These are phyloP conservation scores for Heteropelma amictum DNA, from an alignment of 2,888 invertebrate species.

Conservation along the genomic window DNA sequence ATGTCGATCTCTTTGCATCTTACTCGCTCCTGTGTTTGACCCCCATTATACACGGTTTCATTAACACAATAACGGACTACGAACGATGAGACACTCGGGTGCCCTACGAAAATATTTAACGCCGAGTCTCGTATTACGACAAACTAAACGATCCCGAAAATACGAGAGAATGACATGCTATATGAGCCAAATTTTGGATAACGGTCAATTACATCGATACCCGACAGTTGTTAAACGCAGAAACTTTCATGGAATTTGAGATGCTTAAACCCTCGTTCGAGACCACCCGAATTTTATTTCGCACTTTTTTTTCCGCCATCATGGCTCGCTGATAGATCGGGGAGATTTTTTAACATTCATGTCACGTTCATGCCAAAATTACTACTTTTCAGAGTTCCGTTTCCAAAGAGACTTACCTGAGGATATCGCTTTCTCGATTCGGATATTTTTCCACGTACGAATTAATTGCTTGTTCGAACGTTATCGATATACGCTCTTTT, in stretches of 20 bases:
- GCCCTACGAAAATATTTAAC: slow-evolving; percentile 29
- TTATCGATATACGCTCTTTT: too few species aligned
- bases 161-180: slow-evolving; percentile 4
- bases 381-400: too few species aligned
- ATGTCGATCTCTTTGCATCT: slow-evolving; percentile 9
- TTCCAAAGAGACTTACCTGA: too few species aligned
- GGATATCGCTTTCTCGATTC: too few species aligned
- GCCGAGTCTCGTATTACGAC: slow-evolving; percentile 39
- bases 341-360: too few species aligned
- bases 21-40: slow-evolving; percentile 2
- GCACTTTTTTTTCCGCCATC: slow-evolving; percentile 15
- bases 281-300: slow-evolving; percentile 16
- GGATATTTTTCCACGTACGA: too few species aligned
- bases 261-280: slow-evolving; percentile 1
- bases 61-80: background rate
- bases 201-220: slow-evolving; percentile 30
- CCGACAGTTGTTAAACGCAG: slow-evolving; percentile 54
- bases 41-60: slow-evolving; percentile 9
- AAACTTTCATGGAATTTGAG: slow-evolving; percentile 43
- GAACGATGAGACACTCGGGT: background rate
- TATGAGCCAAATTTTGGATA: slow-evolving; percentile 1
- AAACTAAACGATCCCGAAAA: slow-evolving; percentile 17
- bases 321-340: too few species aligned
- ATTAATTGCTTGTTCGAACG: too few species aligned
- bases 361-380: too few species aligned